phyloP scores from a whole-genome alignment of 2,888 invertebrate genomes.

The Xestoiulus laeticollis region DNA sequence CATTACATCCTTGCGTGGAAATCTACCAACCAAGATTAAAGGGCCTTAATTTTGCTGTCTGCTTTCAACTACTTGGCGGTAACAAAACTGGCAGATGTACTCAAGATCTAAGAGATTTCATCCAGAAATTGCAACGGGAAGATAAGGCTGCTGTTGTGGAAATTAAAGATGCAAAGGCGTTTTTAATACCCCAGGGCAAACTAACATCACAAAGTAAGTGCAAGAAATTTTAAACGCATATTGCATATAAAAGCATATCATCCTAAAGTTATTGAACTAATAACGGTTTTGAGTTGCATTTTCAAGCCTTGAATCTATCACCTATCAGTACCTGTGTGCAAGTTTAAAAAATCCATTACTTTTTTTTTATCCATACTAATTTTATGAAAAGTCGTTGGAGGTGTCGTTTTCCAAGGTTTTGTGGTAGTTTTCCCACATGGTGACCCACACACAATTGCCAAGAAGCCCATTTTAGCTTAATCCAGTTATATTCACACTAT shows the following conservation, averaged over 20 bases:
- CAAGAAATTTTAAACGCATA: background rate
- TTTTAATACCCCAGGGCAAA: background rate
- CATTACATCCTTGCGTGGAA: background rate
- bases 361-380: too few relatives aligned
- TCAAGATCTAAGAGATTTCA: background rate
- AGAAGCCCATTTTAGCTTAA: background rate
- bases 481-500: background rate
- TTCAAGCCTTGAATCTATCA: too few relatives aligned
- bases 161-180: background rate
- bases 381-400: too few relatives aligned
- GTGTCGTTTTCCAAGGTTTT: background rate
- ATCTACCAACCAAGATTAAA: background rate
- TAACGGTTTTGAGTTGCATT: too few relatives aligned
- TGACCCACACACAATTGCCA: too few relatives aligned
- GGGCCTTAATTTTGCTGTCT: background rate
- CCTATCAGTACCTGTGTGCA: too few relatives aligned
- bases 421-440: too few relatives aligned
- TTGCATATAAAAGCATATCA: background rate
- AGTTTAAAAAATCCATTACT: too few relatives aligned
- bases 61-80: background rate
- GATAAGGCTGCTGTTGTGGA: background rate
- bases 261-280: background rate
- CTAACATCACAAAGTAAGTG: background rate
- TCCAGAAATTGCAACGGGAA: background rate
- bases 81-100: background rate